These are phyloP conservation scores for Paramormyrops hopkinsi DNA, from an alignment of 2,797 vertebrate genomes.

Conservation along the genomic window DNA sequence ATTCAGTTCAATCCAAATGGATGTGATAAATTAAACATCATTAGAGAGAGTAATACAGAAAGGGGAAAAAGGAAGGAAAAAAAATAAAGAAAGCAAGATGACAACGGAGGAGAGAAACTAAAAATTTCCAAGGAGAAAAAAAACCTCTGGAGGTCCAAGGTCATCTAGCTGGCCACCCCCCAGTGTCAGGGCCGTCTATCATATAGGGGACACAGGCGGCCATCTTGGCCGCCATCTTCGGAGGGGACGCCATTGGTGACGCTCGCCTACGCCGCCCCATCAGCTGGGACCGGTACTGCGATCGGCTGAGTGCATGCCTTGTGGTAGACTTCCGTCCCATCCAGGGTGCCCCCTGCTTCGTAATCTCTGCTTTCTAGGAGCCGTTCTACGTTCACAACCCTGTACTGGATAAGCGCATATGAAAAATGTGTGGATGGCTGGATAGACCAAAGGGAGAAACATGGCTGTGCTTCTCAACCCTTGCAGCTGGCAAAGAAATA, in stretches of 20 bases:
- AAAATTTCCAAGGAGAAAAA: too few relatives aligned
- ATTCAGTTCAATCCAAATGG: background rate
- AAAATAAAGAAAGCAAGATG: background rate
- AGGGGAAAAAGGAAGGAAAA: background rate
- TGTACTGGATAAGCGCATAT: too few relatives aligned
- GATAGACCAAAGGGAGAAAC: background rate
- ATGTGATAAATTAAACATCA: background rate
- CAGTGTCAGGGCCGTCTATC: background rate
- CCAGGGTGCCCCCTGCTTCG: background rate
- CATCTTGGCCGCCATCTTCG: too few relatives aligned
- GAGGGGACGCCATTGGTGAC: background rate
- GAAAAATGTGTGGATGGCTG: too few relatives aligned
- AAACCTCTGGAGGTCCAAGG: background rate
- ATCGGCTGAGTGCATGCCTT: background rate
- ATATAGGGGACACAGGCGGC: background rate
- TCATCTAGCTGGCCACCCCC: too few relatives aligned
- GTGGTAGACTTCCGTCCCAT: background rate
- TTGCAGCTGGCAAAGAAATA: background rate
- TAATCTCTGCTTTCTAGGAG: background rate
- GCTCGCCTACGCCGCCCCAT: background rate
- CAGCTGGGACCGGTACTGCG: background rate
- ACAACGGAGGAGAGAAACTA: background rate
- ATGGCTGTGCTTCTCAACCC: background rate
- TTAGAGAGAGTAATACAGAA: background rate
- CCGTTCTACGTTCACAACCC: background rate